Conservation (phyloP, 2,888 invertebrate species). For the Drosophila fulvimacula region DNA sequence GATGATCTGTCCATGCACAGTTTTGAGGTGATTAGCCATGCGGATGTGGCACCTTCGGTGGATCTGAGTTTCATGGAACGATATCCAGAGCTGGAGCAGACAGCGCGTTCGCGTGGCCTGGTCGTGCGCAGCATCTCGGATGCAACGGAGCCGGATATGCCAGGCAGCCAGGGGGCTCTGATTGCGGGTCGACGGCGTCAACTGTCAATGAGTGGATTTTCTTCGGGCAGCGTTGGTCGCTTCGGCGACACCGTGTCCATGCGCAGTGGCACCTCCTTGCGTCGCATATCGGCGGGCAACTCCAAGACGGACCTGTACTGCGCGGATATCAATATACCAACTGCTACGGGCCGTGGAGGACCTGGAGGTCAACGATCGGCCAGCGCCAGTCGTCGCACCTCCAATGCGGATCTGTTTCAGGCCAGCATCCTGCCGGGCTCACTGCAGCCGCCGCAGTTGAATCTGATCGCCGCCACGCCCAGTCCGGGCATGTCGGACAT, state of each 20-base stretch:
- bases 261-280: constrained; percentile 82
- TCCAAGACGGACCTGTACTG: constrained; percentile 83
- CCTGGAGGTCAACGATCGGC: constrained; percentile 72
- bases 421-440: constrained; percentile 66
- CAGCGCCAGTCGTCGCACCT: constrained; percentile 79
- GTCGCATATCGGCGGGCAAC: constrained; percentile 82
- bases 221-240: constrained; percentile 77
- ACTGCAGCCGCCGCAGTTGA: constrained; percentile 64
- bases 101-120: constrained; percentile 79
- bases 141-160: constrained; percentile 71
- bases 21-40: constrained; percentile 69
- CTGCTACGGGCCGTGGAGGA: constrained; percentile 12
- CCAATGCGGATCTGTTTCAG: constrained; percentile 79
- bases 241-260: constrained; percentile 81
- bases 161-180: constrained; percentile 46
- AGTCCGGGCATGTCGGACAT: constrained; percentile 55
- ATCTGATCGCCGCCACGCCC: constrained; percentile 81
- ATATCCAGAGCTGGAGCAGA: constrained; percentile 80
- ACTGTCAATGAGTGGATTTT: constrained; percentile 79
- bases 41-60: constrained; percentile 69
- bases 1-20: constrained; percentile 79
- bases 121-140: constrained; percentile 83
- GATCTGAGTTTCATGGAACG: constrained; percentile 81
- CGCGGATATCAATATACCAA: constrained; percentile 83
- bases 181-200: constrained; percentile 77